Conservation (phyloP, 2,888 invertebrate species). For the Mycalesis mineus region DNA sequence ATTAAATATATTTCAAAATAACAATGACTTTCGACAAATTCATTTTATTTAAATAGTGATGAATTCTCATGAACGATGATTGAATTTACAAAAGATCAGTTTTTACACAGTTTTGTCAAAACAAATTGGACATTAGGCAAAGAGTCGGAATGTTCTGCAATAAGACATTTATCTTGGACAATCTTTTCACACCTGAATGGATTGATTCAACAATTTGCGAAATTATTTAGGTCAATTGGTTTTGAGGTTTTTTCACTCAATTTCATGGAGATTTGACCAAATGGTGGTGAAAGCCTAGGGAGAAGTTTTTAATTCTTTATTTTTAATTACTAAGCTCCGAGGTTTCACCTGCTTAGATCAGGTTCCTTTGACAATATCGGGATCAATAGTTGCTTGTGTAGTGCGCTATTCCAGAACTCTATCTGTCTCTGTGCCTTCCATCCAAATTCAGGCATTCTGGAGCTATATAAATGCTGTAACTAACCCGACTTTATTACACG, state of each 20-base stretch:
- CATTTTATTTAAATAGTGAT: neutral
- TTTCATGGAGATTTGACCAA: constrained; percentile 9
- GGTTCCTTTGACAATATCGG: too few species aligned
- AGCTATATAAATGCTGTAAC: too few species aligned
- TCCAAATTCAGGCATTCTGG: too few species aligned
- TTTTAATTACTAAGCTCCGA: too few species aligned
- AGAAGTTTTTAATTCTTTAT: too few species aligned
- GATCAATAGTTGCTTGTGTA: too few species aligned
- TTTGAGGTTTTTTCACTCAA: constrained; percentile 4
- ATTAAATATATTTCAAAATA: too few species aligned
- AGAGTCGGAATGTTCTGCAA: constrained; percentile 1
- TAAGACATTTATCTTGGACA: constrained; percentile 9
- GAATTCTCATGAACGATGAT: too few species aligned
- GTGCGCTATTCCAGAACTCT: too few species aligned
- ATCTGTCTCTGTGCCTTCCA: too few species aligned
- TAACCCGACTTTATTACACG: too few species aligned
- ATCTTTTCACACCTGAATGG: constrained; percentile 19
- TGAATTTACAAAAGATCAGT: neutral
- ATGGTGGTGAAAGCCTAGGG: neutral
- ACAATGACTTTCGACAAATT: neutral
- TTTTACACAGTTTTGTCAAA: neutral
- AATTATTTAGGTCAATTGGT: constrained; percentile 17
- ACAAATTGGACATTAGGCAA: constrained; percentile 8
- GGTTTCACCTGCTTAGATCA: too few species aligned
- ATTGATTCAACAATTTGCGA: constrained; percentile 12